Conservation (phyloP, 2,113 vertebrate genomes). For the Clarias macrocephalus region DNA sequence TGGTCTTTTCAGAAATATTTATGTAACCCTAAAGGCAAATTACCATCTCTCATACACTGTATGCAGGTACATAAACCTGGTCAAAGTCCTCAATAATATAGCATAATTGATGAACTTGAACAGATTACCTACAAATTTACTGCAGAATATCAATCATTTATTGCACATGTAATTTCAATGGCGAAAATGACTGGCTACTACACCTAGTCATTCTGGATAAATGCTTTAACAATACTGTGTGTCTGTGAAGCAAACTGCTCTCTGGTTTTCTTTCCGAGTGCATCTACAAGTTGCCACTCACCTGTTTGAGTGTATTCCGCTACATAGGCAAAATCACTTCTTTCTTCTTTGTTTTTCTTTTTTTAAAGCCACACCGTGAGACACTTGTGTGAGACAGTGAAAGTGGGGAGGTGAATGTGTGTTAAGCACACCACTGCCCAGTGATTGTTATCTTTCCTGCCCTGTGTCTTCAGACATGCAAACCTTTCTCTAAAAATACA, state of each 20-base stretch:
- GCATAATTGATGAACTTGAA: background rate
- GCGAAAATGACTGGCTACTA: too few species aligned
- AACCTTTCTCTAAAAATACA: slow-evolving; percentile 60
- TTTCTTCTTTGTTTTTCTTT: slow-evolving; percentile 40
- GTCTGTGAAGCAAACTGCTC: slow-evolving; percentile 36
- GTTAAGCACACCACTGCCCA: slow-evolving; percentile 53
- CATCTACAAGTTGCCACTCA: slow-evolving; percentile 52
- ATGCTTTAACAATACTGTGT: slow-evolving; percentile 5
- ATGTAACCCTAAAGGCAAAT: too few species aligned
- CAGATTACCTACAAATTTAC: background rate
- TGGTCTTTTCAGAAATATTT: too few species aligned
- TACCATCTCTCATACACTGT: too few species aligned
- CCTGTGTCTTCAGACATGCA: slow-evolving; percentile 58
- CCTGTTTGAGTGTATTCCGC: slow-evolving; percentile 71
- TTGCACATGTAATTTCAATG: background rate
- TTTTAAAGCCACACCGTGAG: slow-evolving; percentile 72
- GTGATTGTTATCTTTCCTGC: slow-evolving; percentile 73
- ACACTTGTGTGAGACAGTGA: slow-evolving; percentile 55
- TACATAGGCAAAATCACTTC: slow-evolving; percentile 75
- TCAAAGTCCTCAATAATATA: too few species aligned
- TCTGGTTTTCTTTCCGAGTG: slow-evolving; percentile 49
- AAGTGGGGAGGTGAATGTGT: slow-evolving; percentile 55
- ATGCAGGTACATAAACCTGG: too few species aligned
- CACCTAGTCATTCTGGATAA: background rate
- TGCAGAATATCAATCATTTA: background rate